Evolutionary conservation across 2,113 vertebrate genomes (phyloP), one percentile per base, ranked within the genome.

Genomic region (Catharus minimus): DNA sequence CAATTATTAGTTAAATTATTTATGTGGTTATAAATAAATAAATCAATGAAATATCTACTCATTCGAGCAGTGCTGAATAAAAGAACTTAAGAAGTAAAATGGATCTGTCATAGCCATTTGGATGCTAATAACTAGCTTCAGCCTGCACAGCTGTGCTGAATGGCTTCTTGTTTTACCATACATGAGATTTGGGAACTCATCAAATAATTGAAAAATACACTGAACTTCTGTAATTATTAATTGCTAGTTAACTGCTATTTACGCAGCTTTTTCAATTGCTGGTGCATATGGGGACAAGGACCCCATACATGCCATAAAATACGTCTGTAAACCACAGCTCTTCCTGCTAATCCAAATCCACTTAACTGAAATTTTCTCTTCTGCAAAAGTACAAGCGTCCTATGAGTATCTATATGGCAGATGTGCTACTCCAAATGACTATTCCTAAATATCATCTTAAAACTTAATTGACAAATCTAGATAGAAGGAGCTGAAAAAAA

Each of bases 1-100:
- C 1, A 57, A 82, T 95, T 91, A 89, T 92, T 89, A 88, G 33
- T 58, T 89, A 82, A 93, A 97, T 94, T 93, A 95, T 96, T 89
- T 93, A 93, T 92, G 50, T 41, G 5, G 15, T 66, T 86, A 74
- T 88, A 93, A 93, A 95, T 87, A 85, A 91, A 82, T 74, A 39
- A 80, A 88, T 90, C 80, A 94, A 88, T 88, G 74, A 91, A 89
- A 72, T 72, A 80, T 57, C 60, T 88, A 41, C 30, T 81, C 27
- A 62, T 55, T 86, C 53, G 33, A 92, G 27, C 56, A 74, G 14
- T 21, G 39, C 22, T 64, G 20, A 47, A 89, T 77, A 75, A 82
- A 93, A 90, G 66, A 92, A 86, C 61, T 89, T 81, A 49, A 77
- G 71, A 91, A 65, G 26, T 12, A 88, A 88, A 83, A 85, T 49